Percentiles rank a stretch among this genome's conserved stretches.
Conservation (phyloP, 2,113 vertebrate species). For the Cebidichthys violaceus region DNA sequence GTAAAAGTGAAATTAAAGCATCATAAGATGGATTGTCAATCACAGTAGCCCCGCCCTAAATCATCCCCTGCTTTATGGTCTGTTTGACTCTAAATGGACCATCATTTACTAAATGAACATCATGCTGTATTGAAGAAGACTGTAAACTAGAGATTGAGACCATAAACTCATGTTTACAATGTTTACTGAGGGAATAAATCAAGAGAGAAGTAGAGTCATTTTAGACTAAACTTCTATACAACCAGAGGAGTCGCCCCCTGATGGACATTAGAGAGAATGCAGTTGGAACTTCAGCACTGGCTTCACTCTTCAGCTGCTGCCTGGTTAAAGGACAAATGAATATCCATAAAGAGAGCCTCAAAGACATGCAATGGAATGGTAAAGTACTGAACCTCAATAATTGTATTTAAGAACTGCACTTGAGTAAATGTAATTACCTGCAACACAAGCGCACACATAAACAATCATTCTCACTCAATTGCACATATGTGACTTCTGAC, state of each 20-base stretch:
- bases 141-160: too few species aligned
- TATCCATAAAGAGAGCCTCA: neutral
- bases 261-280: neutral
- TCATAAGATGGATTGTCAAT: too few species aligned
- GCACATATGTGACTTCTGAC: slow-evolving; percentile 7
- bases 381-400: neutral
- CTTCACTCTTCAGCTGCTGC: neutral
- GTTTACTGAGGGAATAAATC: neutral
- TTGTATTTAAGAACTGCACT: neutral
- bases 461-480: slow-evolving; percentile 3
- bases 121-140: too few species aligned
- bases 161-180: too few species aligned
- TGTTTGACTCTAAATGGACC: neutral
- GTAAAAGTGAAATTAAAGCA: too few species aligned
- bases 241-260: neutral
- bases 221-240: neutral
- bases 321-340: neutral
- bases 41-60: too few species aligned
- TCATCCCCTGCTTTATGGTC: neutral
- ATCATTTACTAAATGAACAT: too few species aligned
- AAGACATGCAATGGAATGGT: neutral
- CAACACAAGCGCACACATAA: neutral
- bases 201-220: neutral
- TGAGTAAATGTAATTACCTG: neutral
- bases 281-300: neutral